Conservation (phyloP, 2,888 invertebrate species). For the Drosophila histrio region DNA sequence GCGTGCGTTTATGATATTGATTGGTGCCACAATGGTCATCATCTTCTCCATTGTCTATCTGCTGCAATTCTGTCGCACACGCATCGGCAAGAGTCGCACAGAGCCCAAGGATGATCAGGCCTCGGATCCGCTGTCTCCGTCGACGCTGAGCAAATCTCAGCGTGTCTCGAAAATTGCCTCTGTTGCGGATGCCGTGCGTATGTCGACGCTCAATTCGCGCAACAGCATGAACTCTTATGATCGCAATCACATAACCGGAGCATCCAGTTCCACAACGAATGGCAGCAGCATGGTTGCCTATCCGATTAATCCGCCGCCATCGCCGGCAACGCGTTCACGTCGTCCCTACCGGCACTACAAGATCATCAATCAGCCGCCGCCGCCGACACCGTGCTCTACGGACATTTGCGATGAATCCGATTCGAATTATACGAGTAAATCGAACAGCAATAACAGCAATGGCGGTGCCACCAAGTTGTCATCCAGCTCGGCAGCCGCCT, state of each 20-base stretch:
- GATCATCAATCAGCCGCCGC: constrained; percentile 93
- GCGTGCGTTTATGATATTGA: constrained; percentile 86
- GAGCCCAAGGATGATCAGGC: constrained; percentile 87
- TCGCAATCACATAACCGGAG: constrained; percentile 89
- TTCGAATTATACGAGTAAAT: constrained; percentile 87
- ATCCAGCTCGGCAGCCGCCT: constrained; percentile 84
- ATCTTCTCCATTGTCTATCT: constrained; percentile 85
- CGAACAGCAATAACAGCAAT: constrained; percentile 83
- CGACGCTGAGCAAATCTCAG: constrained; percentile 82
- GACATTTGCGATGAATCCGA: constrained; percentile 97
- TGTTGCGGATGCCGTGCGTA: constrained; percentile 86
- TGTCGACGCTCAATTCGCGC: constrained; percentile 88
- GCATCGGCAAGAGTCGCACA: constrained; percentile 85
- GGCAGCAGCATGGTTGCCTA: constrained; percentile 86
- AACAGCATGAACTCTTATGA: constrained; percentile 88
- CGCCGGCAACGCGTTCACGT: constrained; percentile 92
- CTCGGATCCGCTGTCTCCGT: constrained; percentile 88
- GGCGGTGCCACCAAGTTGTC: constrained; percentile 80
- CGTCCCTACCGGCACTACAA: constrained; percentile 91
- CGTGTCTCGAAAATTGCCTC: constrained; percentile 84
- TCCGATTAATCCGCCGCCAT: constrained; percentile 95
- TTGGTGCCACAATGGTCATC: constrained; percentile 86
- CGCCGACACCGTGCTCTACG: constrained; percentile 97
- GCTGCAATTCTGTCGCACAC: constrained; percentile 86
- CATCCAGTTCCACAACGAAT: constrained; percentile 84